Evolutionary conservation across 2,888 invertebrate species (phyloP), one percentile per base, ranked within the genome.

Genomic region (Zygaena filipendulae): DNA sequence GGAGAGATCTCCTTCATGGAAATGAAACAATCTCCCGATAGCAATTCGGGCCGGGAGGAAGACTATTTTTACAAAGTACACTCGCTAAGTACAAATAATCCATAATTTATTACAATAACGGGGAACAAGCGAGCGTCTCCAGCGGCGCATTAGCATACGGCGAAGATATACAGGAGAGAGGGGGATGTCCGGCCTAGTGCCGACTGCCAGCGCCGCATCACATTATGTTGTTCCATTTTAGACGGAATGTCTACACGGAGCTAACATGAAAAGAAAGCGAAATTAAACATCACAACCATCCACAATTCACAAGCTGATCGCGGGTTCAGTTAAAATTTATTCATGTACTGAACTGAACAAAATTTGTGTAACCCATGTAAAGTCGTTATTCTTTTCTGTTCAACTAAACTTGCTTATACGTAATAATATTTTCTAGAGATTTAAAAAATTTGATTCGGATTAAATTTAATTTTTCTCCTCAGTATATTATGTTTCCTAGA

Each of bases 251-350:
- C 68, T 70, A 71, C 72, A 71, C 72, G 67, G 70, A 74, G 62
- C 68, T 70, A 75, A 74, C 74, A 74, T 74, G 71, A 69, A 72
- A 72, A 72, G 70, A 70, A 74, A 72, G 68, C 68, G 62, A 72
- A 72, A 72, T 74, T 69, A 74, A 68, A 68, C 62, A 61, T 67
- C 61, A 62, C 46, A 42, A 39, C 24, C 40, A 36, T 36, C 34
- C 37, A 31, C 43, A 36, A 57, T 50, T 0, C 27, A 50, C 7
- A 11, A 31, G 59, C 46, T 52, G 27, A 1, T n/a, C n/a, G n/a
- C n/a, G n/a, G n/a, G n/a, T n/a, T n/a, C n/a, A n/a, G n/a, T n/a
- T n/a, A n/a, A n/a, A n/a, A n/a, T n/a, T n/a, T n/a, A n/a, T n/a
- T n/a, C n/a, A n/a, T n/a, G n/a, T n/a, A n/a, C n/a, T n/a, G n/a